A percentile compares a stretch with the other conserved stretches of the same genome.
These are phyloP conservation scores for Ophiodon elongatus DNA, from an alignment of 2,113 vertebrate species.

Conservation along the genomic window DNA sequence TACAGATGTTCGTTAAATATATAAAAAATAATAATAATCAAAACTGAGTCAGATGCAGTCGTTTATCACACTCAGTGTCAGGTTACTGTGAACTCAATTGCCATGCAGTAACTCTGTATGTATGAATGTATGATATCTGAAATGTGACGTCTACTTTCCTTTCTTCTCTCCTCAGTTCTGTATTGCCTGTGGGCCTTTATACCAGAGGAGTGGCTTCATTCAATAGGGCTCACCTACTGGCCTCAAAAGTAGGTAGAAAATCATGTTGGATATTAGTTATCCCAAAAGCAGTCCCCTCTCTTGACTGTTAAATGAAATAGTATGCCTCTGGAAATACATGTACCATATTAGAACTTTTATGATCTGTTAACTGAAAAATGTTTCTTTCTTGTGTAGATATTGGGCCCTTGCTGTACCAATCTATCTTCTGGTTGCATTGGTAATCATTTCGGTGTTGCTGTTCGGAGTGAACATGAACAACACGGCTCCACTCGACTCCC, in stretches of 20 bases:
- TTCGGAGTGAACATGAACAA: conserved; percentile 96
- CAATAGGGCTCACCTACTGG: conserved; percentile 94
- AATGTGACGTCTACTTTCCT: neutral
- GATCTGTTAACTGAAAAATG: neutral
- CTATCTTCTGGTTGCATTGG: conserved; percentile 89
- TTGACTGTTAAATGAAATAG: neutral
- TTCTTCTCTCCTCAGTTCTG: conserved; percentile 81
- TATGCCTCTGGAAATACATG: neutral
- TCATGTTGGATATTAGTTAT: neutral
- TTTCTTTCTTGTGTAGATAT: conserved; percentile 82
- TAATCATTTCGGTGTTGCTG: conserved; percentile 84
- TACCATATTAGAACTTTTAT: neutral
- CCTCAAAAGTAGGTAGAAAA: conserved; percentile 93
- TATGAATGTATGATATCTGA: neutral
- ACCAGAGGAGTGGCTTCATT: conserved; percentile 94
- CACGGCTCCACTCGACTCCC: conserved; percentile 90
- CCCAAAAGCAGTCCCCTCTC: neutral
- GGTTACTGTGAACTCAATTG: neutral
- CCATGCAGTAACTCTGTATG: neutral
- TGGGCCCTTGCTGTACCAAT: conserved; percentile 93
- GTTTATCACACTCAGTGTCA: neutral
- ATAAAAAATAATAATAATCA: too few species aligned
- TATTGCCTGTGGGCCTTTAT: conserved; percentile 95
- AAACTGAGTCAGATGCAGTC: too few species aligned
- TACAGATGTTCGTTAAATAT: neutral